These are phyloP conservation scores for Callocephalon fimbriatum DNA, from an alignment of 2,113 vertebrate genomes.

Conservation along the genomic window DNA sequence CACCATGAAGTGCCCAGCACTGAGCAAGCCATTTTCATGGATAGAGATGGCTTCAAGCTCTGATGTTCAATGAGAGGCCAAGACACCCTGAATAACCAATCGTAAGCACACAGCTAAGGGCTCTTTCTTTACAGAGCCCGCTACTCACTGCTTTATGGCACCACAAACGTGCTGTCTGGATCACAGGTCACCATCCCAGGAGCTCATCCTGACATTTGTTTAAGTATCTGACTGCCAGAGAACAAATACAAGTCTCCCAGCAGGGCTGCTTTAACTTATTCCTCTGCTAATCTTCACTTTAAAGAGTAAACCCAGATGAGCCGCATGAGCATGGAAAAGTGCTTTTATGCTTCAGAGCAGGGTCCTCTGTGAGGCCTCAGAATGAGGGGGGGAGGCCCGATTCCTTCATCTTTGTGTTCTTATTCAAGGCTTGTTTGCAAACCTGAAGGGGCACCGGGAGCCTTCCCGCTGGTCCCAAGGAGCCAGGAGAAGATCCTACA, in stretches of 20 bases:
- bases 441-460: background rate
- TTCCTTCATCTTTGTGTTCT: background rate
- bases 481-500: background rate
- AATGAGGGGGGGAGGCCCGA: background rate
- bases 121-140: background rate
- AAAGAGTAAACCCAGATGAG: background rate
- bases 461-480: background rate
- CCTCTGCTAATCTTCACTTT: background rate
- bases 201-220: background rate
- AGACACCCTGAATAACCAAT: background rate
- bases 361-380: background rate
- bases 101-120: background rate
- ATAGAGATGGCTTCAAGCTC: background rate
- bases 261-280: background rate
- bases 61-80: background rate
- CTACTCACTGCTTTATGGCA: background rate
- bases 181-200: background rate
- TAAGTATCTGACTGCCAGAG: background rate
- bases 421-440: background rate
- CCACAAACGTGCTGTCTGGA: rapidly evolving
- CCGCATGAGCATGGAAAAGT: background rate
- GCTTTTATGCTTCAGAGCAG: background rate
- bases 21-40: rapidly evolving
- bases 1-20: background rate
- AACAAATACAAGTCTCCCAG: background rate